These are phyloP conservation scores for Manis javanica DNA, from an alignment of 2,797 vertebrate species.

Conservation along the genomic window DNA sequence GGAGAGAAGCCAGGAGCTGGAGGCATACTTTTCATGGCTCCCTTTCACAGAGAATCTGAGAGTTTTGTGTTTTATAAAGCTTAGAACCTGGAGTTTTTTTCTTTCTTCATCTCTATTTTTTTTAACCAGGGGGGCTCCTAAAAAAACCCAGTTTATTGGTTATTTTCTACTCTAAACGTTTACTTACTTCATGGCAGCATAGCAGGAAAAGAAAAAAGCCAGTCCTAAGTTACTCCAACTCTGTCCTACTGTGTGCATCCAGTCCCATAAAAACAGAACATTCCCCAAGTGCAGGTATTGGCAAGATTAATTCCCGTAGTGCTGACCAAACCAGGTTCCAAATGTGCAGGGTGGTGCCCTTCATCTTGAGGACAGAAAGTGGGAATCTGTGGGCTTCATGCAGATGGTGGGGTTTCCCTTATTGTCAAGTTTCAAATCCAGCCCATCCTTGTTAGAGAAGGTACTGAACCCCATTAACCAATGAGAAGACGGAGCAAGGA, in stretches of 20 bases:
- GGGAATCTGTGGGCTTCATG: not conserved
- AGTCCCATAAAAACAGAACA: not conserved
- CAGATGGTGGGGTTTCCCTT: fast-evolving
- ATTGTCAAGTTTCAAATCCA: not conserved
- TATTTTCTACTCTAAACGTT: not conserved
- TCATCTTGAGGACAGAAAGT: not conserved
- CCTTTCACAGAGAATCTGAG: conserved; percentile 6
- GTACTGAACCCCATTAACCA: no score
- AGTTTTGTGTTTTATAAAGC: not conserved
- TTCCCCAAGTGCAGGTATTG: not conserved
- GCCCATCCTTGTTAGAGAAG: no score
- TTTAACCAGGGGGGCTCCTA: not conserved
- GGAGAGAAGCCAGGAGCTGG: not conserved
- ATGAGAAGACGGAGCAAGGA: no score
- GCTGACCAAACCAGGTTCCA: not conserved
- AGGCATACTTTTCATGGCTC: not conserved
- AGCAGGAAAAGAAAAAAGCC: not conserved
- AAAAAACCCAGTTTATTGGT: conserved; percentile 17
- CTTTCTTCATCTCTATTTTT: not conserved
- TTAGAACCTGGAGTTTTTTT: not conserved
- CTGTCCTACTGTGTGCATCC: not conserved
- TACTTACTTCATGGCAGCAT: not conserved
- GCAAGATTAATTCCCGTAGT: not conserved
- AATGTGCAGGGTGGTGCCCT: not conserved
- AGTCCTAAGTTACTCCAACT: not conserved